These are phyloP conservation scores for Diphyllodes magnificus DNA, from an alignment of 2,113 vertebrate genomes.

Conservation along the genomic window DNA sequence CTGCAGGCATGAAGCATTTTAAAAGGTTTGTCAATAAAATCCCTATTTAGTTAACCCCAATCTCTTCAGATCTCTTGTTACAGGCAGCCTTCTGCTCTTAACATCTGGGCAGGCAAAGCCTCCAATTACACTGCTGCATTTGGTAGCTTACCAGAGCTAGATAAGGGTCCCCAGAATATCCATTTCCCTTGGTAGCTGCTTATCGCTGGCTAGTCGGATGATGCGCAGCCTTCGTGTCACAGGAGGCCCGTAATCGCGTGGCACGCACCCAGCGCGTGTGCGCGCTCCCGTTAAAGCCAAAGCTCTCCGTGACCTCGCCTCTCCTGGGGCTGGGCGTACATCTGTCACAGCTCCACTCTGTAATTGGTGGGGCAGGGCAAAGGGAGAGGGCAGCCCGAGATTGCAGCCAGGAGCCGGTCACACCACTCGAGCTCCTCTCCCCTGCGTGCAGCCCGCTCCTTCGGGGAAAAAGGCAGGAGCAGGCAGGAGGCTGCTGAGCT, in stretches of 20 bases:
- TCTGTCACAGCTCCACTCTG: neutral
- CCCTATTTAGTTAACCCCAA: slow-evolving; percentile 49
- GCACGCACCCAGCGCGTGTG: neutral
- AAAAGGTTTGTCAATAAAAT: slow-evolving; percentile 48
- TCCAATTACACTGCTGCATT: slow-evolving; percentile 1
- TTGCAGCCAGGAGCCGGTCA: accelerated
- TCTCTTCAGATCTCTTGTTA: slow-evolving; percentile 42
- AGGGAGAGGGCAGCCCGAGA: neutral
- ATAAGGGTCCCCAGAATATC: neutral
- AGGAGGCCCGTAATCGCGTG: neutral
- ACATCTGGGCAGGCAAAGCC: slow-evolving; percentile 55
- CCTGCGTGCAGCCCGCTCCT: accelerated
- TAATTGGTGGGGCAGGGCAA: neutral
- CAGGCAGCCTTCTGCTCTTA: slow-evolving; percentile 42
- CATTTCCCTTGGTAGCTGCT: slow-evolving; percentile 10
- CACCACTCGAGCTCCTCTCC: accelerated
- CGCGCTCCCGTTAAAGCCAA: neutral
- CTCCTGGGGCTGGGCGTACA: neutral
- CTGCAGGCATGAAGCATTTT: slow-evolving; percentile 31
- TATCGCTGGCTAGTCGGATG: neutral
- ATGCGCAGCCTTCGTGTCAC: neutral
- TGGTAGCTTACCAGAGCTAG: slow-evolving; percentile 14
- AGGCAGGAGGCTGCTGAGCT: neutral
- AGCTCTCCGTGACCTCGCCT: neutral
- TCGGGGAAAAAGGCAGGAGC: neutral